phyloP scores from a whole-genome alignment of 1,140 invertebrate genomes.

The Bilobella aurantiaca region DNA sequence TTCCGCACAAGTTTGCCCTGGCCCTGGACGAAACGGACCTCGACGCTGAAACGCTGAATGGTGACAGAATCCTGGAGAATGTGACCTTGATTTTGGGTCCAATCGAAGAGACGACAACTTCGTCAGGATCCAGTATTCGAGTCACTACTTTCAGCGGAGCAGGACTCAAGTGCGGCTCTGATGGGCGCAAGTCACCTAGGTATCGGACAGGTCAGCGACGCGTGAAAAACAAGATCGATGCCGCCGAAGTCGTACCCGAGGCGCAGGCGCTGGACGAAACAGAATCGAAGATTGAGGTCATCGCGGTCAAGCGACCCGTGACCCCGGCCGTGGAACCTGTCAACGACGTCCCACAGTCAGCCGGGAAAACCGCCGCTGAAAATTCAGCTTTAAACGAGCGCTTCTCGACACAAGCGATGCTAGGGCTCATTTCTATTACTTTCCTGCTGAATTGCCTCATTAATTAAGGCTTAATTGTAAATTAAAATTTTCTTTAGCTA shows the following conservation, averaged over 20 bases:
- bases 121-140: background rate
- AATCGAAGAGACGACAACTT: constrained; percentile 20
- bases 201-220: background rate
- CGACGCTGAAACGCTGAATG: background rate
- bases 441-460: no score
- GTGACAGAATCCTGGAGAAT: background rate
- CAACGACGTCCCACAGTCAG: background rate
- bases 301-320: no score
- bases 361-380: no score
- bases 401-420: no score
- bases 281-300: background rate
- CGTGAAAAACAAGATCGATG: background rate
- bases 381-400: no score
- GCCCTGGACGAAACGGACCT: background rate
- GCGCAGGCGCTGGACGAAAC: background rate
- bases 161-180: background rate
- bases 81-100: constrained; percentile 3
- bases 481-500: no score
- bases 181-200: background rate
- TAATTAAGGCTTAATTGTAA: no score
- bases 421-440: no score
- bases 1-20: constrained; percentile 41
- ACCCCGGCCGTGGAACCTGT: no score
- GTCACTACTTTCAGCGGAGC: background rate
- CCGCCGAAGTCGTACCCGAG: background rate